Conservation (phyloP, 2,797 vertebrate species). For the Chloroceryle amazona region DNA sequence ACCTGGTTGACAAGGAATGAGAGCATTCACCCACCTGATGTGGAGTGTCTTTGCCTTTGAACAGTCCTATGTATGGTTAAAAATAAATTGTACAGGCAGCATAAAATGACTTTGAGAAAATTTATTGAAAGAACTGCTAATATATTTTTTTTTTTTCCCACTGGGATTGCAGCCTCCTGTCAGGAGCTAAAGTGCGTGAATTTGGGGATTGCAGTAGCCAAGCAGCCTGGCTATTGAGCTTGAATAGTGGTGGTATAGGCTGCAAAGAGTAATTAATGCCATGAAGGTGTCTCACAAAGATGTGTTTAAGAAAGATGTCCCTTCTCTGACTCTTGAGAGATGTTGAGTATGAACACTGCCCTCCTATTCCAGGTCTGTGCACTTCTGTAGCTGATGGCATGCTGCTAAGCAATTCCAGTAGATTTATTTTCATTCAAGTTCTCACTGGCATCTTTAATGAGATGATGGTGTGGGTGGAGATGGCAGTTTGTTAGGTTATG, state of each 20-base stretch:
- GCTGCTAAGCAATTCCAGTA: not conserved
- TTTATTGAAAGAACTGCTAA: not conserved
- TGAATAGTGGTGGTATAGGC: not conserved
- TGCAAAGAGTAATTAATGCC: not conserved
- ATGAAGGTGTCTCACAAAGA: not conserved
- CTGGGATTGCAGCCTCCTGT: not conserved
- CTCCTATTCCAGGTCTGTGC: not conserved
- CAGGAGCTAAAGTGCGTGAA: not conserved
- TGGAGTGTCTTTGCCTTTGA: not conserved
- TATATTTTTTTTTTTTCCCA: not conserved
- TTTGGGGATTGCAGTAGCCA: rapidly evolving
- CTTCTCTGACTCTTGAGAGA: not conserved
- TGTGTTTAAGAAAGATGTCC: not conserved
- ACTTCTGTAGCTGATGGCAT: rapidly evolving
- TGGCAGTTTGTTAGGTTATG: not conserved
- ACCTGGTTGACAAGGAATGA: not conserved
- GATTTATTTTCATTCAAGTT: not conserved
- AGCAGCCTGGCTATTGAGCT: not conserved
- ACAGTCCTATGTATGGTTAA: not conserved
- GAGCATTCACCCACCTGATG: rapidly evolving
- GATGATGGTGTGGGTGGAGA: not conserved
- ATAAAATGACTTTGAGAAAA: not conserved
- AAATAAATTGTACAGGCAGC: not conserved
- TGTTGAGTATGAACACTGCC: rapidly evolving
- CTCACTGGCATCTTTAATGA: not conserved